A percentile compares a stretch with the other conserved stretches of the same genome.
Conservation (phyloP, 2,888 invertebrate species). For the Gandaritis pyraliata region DNA sequence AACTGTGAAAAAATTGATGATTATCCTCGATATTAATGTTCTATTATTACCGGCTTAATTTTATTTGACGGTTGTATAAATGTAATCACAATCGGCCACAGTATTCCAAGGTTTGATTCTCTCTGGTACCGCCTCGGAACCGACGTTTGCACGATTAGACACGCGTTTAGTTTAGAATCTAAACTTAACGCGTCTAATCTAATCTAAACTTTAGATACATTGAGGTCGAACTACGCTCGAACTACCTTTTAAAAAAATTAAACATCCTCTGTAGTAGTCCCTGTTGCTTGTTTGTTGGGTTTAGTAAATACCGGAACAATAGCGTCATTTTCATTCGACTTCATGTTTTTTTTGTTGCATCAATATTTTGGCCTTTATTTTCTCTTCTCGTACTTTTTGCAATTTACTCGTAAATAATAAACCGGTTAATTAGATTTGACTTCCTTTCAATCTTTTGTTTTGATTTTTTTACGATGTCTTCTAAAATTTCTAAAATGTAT, state of each 20-base stretch:
- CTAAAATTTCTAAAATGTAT: constrained; percentile 6
- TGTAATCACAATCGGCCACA: constrained; percentile 10
- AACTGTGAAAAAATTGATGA: too few relatives aligned
- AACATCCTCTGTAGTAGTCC: not conserved
- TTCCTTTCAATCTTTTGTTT: too few relatives aligned
- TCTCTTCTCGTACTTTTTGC: not conserved
- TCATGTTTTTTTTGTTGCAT: too few relatives aligned
- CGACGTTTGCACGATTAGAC: constrained; percentile 22
- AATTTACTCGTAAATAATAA: too few relatives aligned
- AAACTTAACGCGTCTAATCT: too few relatives aligned
- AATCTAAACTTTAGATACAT: too few relatives aligned
- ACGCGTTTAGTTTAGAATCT: constrained; percentile 24
- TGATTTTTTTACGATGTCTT: not conserved
- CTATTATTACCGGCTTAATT: not conserved
- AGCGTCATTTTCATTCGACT: too few relatives aligned
- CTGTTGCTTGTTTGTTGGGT: not conserved
- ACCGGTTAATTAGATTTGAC: too few relatives aligned
- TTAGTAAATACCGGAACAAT: too few relatives aligned
- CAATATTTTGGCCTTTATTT: not conserved
- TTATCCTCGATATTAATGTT: too few relatives aligned
- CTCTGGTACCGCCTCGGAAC: constrained; percentile 8
- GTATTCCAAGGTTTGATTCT: constrained; percentile 19
- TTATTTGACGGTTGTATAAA: constrained; percentile 6
- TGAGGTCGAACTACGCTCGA: not conserved
- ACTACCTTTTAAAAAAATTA: not conserved